A percentile compares a stretch with the other conserved stretches of the same genome.
These are phyloP conservation scores for Noctua fimbriata DNA, from an alignment of 2,888 invertebrate genomes.

Conservation along the genomic window DNA sequence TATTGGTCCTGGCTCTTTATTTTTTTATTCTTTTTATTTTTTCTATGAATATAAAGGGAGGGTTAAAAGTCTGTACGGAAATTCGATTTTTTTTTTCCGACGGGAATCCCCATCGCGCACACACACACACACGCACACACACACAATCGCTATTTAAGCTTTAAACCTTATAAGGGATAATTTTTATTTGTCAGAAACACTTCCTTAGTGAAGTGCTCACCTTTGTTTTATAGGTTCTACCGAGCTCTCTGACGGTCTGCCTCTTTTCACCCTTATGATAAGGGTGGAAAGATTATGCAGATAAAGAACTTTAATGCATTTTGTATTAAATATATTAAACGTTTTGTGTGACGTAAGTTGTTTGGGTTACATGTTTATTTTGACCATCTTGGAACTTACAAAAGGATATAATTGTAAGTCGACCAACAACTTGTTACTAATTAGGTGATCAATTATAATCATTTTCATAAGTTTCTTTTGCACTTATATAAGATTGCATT, in stretches of 20 bases:
- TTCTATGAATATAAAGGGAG: not conserved
- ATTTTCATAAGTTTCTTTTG: not conserved
- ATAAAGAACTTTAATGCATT: not conserved
- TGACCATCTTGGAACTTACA: not conserved
- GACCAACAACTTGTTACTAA: not conserved
- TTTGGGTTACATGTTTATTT: not conserved
- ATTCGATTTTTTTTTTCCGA: not conserved
- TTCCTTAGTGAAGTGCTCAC: not conserved
- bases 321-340: not conserved
- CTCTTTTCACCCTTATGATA: too few species aligned
- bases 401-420: not conserved
- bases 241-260: too few species aligned
- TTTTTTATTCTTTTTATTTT: not conserved
- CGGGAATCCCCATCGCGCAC: not conserved
- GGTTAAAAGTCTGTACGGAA: not conserved
- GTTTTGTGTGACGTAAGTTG: not conserved
- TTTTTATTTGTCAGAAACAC: not conserved
- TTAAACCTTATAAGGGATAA: not conserved
- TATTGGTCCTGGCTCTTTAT: not conserved
- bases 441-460: not conserved
- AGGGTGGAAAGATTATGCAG: too few species aligned
- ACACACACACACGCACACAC: not conserved
- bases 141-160: not conserved
- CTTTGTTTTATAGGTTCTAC: too few species aligned
- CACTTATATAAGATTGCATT: not conserved